Percentiles rank a stretch among this genome's conserved stretches.
These are phyloP conservation scores for Popillia japonica DNA, from an alignment of 1,140 invertebrate species.

Conservation along the genomic window DNA sequence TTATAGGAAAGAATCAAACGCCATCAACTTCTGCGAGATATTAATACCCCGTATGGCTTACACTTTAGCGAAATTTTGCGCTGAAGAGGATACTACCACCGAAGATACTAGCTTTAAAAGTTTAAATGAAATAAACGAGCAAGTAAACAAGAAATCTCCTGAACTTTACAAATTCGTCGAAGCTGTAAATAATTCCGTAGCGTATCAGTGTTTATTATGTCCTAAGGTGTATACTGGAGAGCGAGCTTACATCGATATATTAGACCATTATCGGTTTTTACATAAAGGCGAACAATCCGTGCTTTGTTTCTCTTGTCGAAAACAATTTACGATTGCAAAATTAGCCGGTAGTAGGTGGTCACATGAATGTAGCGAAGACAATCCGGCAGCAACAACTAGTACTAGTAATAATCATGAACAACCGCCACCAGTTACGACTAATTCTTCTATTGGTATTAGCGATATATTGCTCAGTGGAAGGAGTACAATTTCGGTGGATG, in stretches of 20 bases:
- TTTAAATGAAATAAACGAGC: conserved; percentile 23
- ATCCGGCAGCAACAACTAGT: background rate
- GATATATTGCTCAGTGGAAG: background rate
- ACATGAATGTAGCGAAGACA: conserved; percentile 12
- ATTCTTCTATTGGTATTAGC: background rate
- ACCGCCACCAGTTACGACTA: background rate
- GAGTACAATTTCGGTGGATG: background rate
- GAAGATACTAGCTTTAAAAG: conserved; percentile 25
- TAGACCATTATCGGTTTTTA: conserved; percentile 36
- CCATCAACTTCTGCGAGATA: conserved; percentile 36
- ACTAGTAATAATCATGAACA: background rate
- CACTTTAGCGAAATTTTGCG: background rate
- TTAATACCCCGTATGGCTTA: conserved; percentile 17
- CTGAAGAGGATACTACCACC: background rate
- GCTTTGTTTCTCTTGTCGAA: conserved; percentile 28
- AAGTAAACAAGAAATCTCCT: background rate
- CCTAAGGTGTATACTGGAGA: conserved; percentile 33
- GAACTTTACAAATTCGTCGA: conserved; percentile 17
- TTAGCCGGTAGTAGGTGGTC: conserved; percentile 2
- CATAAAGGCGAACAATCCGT: conserved; percentile 38
- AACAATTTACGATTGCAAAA: conserved; percentile 1
- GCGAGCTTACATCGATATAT: conserved; percentile 13
- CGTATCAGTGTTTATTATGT: conserved; percentile 30
- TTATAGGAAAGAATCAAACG: conserved; percentile 34
- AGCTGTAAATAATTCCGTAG: conserved; percentile 22